Conservation (phyloP, 53 echinoderm and acorn worm genomes). For the Mesocentrotus franciscanus region DNA sequence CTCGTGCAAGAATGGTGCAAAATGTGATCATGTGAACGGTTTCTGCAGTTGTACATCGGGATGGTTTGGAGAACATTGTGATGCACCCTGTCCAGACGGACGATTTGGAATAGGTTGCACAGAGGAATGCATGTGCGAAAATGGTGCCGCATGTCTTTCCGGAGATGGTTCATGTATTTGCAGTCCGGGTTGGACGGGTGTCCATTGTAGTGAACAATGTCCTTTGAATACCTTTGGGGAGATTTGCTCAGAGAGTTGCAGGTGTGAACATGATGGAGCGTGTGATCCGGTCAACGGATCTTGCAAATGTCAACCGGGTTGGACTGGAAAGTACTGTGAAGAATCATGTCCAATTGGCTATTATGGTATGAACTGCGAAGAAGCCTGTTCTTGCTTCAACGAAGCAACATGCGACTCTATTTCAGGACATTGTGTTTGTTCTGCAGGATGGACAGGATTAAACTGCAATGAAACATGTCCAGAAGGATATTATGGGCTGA, state of each 20-base stretch:
- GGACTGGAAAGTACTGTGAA: conserved; percentile 70
- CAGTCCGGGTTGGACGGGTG: conserved; percentile 73
- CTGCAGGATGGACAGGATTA: conserved; percentile 59
- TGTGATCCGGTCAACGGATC: conserved; percentile 53
- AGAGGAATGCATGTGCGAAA: conserved; percentile 63
- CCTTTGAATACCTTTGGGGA: conserved; percentile 60
- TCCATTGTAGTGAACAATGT: conserved; percentile 68
- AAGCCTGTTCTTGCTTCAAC: conserved; percentile 57
- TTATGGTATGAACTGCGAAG: conserved; percentile 59
- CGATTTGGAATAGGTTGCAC: conserved; percentile 52
- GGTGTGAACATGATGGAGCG: conserved; percentile 71
- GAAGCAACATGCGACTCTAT: conserved; percentile 55
- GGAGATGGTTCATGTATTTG: conserved; percentile 73
- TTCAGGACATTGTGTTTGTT: conserved; percentile 64
- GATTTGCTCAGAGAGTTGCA: conserved; percentile 64
- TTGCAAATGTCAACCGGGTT: conserved; percentile 69
- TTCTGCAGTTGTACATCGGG: conserved; percentile 74
- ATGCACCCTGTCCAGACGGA: conserved; percentile 68
- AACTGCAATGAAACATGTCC: conserved; percentile 61
- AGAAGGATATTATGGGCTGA: conserved; percentile 46
- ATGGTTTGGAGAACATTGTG: conserved; percentile 71
- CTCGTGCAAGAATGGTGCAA: conserved; percentile 63
- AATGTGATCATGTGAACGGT: conserved; percentile 71
- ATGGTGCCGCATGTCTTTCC: conserved; percentile 73
- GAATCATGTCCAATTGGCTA: conserved; percentile 51